Evolutionary conservation across 2,113 vertebrate genomes (phyloP), one percentile per base, ranked within the genome.

Genomic region (Nerophis ophidion): DNA sequence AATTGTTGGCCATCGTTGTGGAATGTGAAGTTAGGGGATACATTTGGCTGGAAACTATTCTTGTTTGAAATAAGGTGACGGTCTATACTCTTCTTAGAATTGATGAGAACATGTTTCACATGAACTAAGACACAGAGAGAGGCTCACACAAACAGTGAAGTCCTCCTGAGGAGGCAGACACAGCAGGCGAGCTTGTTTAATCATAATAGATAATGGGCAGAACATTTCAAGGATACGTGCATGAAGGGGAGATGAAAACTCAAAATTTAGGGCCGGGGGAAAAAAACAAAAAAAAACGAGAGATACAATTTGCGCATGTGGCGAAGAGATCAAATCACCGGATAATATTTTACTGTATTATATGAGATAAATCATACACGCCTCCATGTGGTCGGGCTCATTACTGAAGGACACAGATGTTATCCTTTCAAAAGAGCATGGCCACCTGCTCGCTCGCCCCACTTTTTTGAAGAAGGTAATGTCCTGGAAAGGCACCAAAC

Each of bases 391-490:
- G 16, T 44, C n/a, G 36, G 35, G 42, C 36, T 54, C 11, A 62
- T 61, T 48, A 52, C 33, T 47, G 45, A 56, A 55, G 59, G 55
- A 35, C 40, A 48, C 48, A 67, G 42, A 60, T 48, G 19, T 48
- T 60, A 35, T 7, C 48, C 33, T 63, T 45, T 14, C 0, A 45
- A 46, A 49, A 57, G 14, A 50, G 54, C 15, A 52, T 0, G n/a
- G 52, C 15, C 45, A 65, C 61, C 42, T 71, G 63, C 63, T 57
- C 48, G 26, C 14, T 63, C 4, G 4, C 5, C 15, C 8, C 13
- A 46, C 48, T 19, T 9, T 35, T 47, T 33, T 9, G 1, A 4
- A 11, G 14, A 40, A 59, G 40, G 48, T 26, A 46, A 53, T 66
- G 36, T 38, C 26, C 38, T 1, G 52, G 7, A 33, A 57, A 45